phyloP scores from a whole-genome alignment of 2,113 vertebrate genomes.

The Pterophyllum scalare region DNA sequence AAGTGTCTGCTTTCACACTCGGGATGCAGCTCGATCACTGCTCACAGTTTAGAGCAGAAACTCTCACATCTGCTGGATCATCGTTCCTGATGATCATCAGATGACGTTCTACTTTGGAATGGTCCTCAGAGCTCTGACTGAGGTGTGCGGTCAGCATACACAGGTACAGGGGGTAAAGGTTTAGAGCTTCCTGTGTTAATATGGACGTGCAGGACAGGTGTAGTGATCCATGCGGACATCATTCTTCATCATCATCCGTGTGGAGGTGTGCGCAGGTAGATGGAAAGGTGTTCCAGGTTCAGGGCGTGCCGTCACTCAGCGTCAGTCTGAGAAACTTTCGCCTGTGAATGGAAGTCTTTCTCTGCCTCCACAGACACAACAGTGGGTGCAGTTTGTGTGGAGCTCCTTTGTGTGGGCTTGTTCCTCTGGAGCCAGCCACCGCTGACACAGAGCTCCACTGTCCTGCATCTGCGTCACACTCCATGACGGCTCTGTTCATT shows the following conservation, averaged over 20 bases:
- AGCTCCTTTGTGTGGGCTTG: neutral
- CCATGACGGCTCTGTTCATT: neutral
- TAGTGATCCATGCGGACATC: neutral
- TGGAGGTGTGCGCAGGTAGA: neutral
- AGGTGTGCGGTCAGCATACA: no score
- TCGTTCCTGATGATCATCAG: neutral
- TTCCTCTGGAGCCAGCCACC: neutral
- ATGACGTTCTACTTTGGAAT: neutral
- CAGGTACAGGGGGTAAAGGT: no score
- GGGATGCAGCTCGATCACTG: no score
- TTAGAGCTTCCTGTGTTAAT: rapidly evolving
- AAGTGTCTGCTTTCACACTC: neutral
- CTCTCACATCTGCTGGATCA: no score
- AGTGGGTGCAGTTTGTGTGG: neutral
- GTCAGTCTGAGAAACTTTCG: no score
- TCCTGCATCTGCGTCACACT: neutral
- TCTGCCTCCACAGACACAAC: neutral
- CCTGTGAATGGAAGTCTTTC: neutral
- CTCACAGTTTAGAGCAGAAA: neutral
- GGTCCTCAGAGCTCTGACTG: rapidly evolving
- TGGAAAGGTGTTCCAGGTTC: rapidly evolving
- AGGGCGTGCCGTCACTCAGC: no score
- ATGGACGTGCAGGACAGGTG: neutral
- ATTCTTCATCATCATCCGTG: neutral
- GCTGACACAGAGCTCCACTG: neutral